Evolutionary conservation across 2,888 invertebrate species (phyloP).

Genomic region (Conchocele bisecta): DNA sequence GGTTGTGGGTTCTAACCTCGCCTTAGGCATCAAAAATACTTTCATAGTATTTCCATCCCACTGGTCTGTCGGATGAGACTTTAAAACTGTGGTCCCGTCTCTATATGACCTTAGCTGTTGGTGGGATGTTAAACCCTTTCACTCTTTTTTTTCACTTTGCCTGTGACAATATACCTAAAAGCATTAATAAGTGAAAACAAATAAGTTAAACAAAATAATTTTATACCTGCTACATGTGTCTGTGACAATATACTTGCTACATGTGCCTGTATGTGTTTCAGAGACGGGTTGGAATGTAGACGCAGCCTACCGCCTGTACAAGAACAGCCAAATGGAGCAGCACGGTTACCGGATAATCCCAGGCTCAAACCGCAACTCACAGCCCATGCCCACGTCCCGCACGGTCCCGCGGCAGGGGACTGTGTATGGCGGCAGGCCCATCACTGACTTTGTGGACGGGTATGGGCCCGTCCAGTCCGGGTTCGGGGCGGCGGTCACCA

Average conservation of each 20-base stretch:
- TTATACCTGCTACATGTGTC: too few species aligned
- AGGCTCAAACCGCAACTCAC: slow-evolving; percentile 11
- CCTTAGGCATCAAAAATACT: too few species aligned
- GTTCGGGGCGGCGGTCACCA: slow-evolving; percentile 29
- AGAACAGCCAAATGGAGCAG: slow-evolving; percentile 37
- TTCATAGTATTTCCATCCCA: too few species aligned
- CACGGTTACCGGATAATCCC: slow-evolving; percentile 25
- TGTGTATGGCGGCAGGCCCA: slow-evolving; percentile 6
- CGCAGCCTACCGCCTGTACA: slow-evolving; percentile 36
- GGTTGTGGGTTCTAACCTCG: too few species aligned
- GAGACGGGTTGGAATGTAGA: slow-evolving; percentile 49
- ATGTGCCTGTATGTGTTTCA: slow-evolving; percentile 31
- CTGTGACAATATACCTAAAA: too few species aligned
- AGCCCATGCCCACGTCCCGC: slow-evolving; percentile 9
- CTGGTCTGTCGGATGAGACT: too few species aligned
- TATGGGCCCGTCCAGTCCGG: slow-evolving; percentile 45
- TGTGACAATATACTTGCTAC: slow-evolving; percentile 2
- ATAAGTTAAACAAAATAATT: too few species aligned
- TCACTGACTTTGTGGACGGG: slow-evolving; percentile 28
- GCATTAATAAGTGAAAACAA: too few species aligned
- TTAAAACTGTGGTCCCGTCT: too few species aligned
- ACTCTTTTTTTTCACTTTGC: too few species aligned
- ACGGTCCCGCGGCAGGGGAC: not conserved
- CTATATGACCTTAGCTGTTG: too few species aligned
- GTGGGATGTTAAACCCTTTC: too few species aligned